These are phyloP conservation scores for Clarias laeviceps DNA, from an alignment of 2,797 vertebrate genomes.

Conservation along the genomic window DNA sequence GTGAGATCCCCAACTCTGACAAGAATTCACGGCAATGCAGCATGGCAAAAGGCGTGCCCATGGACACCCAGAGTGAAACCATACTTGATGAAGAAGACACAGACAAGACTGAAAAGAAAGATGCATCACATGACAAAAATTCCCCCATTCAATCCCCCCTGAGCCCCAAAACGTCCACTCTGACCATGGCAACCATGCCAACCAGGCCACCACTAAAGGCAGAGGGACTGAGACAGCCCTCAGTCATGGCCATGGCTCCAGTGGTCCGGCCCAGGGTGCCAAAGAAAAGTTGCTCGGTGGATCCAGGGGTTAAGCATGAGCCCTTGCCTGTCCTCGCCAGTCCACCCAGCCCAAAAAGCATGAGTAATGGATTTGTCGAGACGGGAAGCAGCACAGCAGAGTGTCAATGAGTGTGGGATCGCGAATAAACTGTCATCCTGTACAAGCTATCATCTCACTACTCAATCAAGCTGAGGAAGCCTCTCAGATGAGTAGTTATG, in stretches of 20 bases:
- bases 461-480: neutral
- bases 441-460: constrained; percentile 8
- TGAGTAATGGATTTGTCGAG: constrained; percentile 76
- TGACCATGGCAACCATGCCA: constrained; percentile 39
- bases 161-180: constrained; percentile 59
- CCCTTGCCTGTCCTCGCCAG: constrained; percentile 48
- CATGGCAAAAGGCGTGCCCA: constrained; percentile 69
- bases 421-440: neutral
- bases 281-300: constrained; percentile 69
- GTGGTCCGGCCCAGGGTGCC: constrained; percentile 65
- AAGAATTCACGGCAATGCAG: constrained; percentile 68
- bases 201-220: constrained; percentile 71
- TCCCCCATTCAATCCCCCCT: constrained; percentile 47
- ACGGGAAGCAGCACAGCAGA: constrained; percentile 62
- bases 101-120: constrained; percentile 49
- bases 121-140: constrained; percentile 43
- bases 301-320: constrained; percentile 50
- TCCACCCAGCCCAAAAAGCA: constrained; percentile 68
- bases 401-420: constrained; percentile 66
- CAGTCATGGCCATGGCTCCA: constrained; percentile 66
- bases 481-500: neutral
- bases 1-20: constrained; percentile 69
- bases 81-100: constrained; percentile 27
- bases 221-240: constrained; percentile 67
- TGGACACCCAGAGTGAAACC: constrained; percentile 57